These are phyloP conservation scores for Marmota monax DNA, from an alignment of 2,113 vertebrate species.

Conservation along the genomic window DNA sequence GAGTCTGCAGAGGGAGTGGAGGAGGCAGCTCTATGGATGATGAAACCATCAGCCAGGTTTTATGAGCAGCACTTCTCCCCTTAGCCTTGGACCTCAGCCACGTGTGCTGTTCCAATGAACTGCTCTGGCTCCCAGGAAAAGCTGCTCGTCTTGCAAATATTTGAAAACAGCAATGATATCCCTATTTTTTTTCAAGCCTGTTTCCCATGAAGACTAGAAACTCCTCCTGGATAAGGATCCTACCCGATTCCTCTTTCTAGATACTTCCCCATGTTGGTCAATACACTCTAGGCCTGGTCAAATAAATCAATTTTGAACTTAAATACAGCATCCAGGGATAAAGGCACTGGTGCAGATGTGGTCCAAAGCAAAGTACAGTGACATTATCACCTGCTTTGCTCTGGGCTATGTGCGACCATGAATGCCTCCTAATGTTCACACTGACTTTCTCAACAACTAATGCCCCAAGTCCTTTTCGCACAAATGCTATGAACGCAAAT, in stretches of 20 bases:
- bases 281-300: background rate
- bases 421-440: rapidly evolving
- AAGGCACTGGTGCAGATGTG: background rate
- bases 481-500: background rate
- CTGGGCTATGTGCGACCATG: background rate
- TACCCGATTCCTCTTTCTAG: background rate
- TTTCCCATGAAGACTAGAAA: background rate
- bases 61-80: background rate
- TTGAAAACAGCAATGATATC: background rate
- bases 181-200: background rate
- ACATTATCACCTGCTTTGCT: background rate
- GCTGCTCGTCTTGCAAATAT: background rate
- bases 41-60: background rate
- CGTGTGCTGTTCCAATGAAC: background rate
- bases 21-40: background rate
- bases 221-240: background rate
- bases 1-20: background rate
- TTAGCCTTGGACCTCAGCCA: background rate
- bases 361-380: background rate
- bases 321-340: background rate
- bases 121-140: background rate
- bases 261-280: background rate
- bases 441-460: background rate
- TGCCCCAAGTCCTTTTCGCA: background rate
- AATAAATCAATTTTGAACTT: background rate